These are phyloP conservation scores for Pseudopleuronectes americanus DNA, from an alignment of 2,797 vertebrate genomes.

Conservation along the genomic window DNA sequence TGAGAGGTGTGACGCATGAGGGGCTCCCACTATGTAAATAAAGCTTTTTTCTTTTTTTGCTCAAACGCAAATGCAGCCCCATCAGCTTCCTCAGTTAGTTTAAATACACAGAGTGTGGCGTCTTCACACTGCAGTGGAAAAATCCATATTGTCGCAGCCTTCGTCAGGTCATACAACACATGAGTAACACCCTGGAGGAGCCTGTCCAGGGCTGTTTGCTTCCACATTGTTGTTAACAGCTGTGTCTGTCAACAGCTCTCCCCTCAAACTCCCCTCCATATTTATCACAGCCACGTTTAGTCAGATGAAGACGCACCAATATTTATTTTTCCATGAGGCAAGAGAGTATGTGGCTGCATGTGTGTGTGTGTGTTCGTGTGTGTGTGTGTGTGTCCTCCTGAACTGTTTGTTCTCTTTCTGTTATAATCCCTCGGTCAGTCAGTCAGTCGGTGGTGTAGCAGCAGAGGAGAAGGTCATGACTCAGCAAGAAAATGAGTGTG, in stretches of 20 bases:
- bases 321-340: conserved; percentile 64
- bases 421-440: conserved; percentile 26
- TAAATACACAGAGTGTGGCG: neutral
- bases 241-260: conserved; percentile 50
- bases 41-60: neutral
- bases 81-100: neutral
- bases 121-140: conserved; percentile 18
- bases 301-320: conserved; percentile 51
- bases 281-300: conserved; percentile 49
- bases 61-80: neutral
- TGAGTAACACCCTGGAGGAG: conserved; percentile 16
- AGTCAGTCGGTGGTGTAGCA: conserved; percentile 32
- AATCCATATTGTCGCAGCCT: conserved; percentile 4
- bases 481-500: conserved; percentile 55
- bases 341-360: conserved; percentile 15
- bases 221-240: conserved; percentile 50
- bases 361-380: conserved; percentile 10
- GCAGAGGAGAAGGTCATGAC: conserved; percentile 62
- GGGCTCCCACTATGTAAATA: neutral
- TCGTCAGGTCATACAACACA: conserved; percentile 16
- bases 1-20: neutral
- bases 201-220: conserved; percentile 33
- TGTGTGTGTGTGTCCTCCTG: conserved; percentile 7
- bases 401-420: conserved; percentile 19
- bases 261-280: conserved; percentile 40